These are phyloP conservation scores for Drosophila serrata DNA, from an alignment of 1,140 invertebrate genomes.

Conservation along the genomic window DNA sequence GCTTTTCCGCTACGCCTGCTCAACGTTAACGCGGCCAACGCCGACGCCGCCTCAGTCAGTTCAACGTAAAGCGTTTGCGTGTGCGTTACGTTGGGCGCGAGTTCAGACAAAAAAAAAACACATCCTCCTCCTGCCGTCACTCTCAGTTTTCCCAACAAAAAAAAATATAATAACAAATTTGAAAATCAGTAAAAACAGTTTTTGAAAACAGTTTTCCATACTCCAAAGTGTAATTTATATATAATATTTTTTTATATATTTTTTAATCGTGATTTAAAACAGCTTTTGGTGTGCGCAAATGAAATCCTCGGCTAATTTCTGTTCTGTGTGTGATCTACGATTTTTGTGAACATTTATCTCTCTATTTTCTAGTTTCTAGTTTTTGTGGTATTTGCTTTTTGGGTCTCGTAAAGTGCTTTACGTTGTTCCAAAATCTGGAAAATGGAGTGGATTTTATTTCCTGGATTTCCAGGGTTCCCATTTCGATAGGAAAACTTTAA, in stretches of 20 bases:
- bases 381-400: neutral
- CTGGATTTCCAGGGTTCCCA: neutral
- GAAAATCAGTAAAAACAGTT: neutral
- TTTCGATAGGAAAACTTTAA: too few species aligned
- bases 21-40: constrained; percentile 49
- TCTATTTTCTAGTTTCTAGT: neutral
- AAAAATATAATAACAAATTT: too few species aligned
- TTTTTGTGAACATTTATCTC: neutral
- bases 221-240: constrained; percentile 7
- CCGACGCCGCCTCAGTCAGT: constrained; percentile 65
- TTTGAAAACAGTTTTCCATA: neutral
- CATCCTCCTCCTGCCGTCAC: constrained; percentile 19
- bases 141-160: neutral
- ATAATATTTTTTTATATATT: constrained; percentile 2
- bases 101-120: constrained; percentile 21
- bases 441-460: too few species aligned
- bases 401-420: neutral
- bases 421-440: neutral
- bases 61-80: constrained; percentile 79
- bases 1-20: constrained; percentile 47
- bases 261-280: neutral
- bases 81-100: constrained; percentile 64
- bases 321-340: constrained; percentile 12
- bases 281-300: constrained; percentile 16
- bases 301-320: neutral